Percentiles rank a stretch among this genome's conserved stretches.
Conservation (phyloP, 2,888 invertebrate species). For the Drosophila crucigera region DNA sequence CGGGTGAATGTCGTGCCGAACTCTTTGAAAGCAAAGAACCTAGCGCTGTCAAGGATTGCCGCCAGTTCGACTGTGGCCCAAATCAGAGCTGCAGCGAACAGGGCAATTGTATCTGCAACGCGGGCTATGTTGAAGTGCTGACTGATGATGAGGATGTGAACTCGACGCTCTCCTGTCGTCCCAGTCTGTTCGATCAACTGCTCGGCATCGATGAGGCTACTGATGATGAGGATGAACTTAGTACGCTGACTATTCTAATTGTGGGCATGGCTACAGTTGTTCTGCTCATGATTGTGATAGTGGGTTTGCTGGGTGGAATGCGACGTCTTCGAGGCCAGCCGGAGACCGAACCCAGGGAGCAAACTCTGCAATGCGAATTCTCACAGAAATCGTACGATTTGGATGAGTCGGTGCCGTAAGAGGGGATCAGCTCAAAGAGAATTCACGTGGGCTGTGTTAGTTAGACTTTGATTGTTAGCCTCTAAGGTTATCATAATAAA, state of each 20-base stretch:
- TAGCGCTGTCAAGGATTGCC: conserved; percentile 30
- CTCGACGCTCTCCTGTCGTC: conserved; percentile 42
- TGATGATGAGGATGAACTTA: conserved; percentile 62
- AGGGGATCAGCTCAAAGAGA: neutral
- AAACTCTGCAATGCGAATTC: conserved; percentile 61
- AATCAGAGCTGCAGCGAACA: conserved; percentile 55
- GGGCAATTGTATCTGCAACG: conserved; percentile 56
- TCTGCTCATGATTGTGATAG: conserved; percentile 49
- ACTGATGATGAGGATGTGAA: neutral
- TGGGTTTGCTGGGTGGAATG: conserved; percentile 36
- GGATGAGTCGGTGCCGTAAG: conserved; percentile 69
- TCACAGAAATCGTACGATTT: conserved; percentile 64
- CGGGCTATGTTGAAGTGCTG: conserved; percentile 51
- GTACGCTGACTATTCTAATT: conserved; percentile 63
- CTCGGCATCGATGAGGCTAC: conserved; percentile 60
- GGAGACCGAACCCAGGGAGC: conserved; percentile 31
- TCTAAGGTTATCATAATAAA: conserved; percentile 49
- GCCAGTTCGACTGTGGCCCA: conserved; percentile 46
- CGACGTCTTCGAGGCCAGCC: conserved; percentile 24
- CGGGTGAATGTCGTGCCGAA: conserved; percentile 67
- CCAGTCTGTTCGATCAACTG: conserved; percentile 51
- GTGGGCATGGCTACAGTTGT: conserved; percentile 60
- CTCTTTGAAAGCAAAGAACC: conserved; percentile 71
- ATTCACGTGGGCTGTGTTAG: conserved; percentile 61
- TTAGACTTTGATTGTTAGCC: conserved; percentile 47